phyloP scores from a whole-genome alignment of 53 echinoderm and acorn worm species.

The Crossaster papposus region DNA sequence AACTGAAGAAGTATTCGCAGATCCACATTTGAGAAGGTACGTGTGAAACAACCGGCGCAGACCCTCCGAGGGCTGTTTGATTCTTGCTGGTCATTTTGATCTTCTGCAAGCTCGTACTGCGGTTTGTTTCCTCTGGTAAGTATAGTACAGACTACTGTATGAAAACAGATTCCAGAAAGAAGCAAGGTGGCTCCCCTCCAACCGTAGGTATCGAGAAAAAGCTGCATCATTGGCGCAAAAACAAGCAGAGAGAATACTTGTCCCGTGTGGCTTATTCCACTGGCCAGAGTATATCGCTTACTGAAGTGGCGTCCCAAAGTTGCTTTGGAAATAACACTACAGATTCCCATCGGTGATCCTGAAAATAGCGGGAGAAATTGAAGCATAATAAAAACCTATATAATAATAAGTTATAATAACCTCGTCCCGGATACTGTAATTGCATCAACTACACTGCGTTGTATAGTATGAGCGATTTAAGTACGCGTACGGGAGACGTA shows the following conservation, averaged over 20 bases:
- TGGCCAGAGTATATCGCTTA: background rate
- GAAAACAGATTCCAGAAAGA: background rate
- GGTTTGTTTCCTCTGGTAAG: background rate
- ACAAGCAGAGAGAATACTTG: background rate
- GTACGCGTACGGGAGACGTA: too few species aligned
- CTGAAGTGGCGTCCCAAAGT: background rate
- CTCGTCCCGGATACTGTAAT: too few species aligned
- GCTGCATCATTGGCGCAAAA: conserved; percentile 10
- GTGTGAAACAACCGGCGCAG: background rate
- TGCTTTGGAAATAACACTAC: background rate
- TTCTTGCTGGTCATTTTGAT: background rate
- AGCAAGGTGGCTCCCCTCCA: background rate
- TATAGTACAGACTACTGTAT: background rate
- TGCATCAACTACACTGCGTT: too few species aligned
- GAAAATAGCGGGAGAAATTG: background rate
- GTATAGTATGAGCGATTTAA: too few species aligned
- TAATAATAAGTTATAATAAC: too few species aligned
- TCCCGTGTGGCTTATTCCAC: conserved; percentile 25
- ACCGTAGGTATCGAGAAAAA: conserved; percentile 3
- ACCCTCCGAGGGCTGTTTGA: background rate
- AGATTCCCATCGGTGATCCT: background rate
- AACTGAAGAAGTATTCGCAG: background rate
- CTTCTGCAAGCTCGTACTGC: background rate
- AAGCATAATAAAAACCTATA: background rate
- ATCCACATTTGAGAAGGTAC: background rate